These are phyloP conservation scores for Bujurquina vittata DNA, from an alignment of 2,113 vertebrate genomes.

Conservation along the genomic window DNA sequence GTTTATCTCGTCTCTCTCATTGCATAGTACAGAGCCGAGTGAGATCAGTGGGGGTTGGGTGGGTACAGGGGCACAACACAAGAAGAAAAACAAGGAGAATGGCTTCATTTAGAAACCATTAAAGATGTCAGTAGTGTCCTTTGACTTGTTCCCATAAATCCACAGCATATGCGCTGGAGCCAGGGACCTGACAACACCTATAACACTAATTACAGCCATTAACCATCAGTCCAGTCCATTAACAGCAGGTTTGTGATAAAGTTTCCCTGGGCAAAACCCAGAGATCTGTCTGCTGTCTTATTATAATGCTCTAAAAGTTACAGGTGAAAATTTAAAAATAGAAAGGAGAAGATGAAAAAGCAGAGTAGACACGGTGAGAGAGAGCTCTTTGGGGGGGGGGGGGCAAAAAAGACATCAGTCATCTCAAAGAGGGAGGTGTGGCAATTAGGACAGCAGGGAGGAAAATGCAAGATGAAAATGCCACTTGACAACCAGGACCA, in stretches of 20 bases:
- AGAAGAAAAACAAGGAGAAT: constrained; percentile 11
- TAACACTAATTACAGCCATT: constrained; percentile 46
- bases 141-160: constrained; percentile 22
- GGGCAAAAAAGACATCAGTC: neutral
- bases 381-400: neutral
- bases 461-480: neutral
- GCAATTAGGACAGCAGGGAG: neutral
- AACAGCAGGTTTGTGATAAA: constrained; percentile 19
- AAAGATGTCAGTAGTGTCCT: constrained; percentile 19
- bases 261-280: constrained; percentile 21
- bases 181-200: constrained; percentile 27
- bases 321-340: constrained; percentile 31
- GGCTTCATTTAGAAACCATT: constrained; percentile 39
- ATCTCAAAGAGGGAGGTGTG: neutral
- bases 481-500: neutral
- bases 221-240: constrained; percentile 38
- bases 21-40: constrained; percentile 34
- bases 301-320: constrained; percentile 16
- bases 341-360: neutral
- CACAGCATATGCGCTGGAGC: neutral
- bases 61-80: neutral
- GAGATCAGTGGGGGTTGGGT: constrained; percentile 47
- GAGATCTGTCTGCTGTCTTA: constrained; percentile 16
- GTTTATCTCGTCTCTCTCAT: constrained; percentile 33
- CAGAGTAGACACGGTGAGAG: neutral